Evolutionary conservation across 1,140 invertebrate genomes (phyloP), one percentile per base, ranked within the genome.

Genomic region (Panulirus ornatus): DNA sequence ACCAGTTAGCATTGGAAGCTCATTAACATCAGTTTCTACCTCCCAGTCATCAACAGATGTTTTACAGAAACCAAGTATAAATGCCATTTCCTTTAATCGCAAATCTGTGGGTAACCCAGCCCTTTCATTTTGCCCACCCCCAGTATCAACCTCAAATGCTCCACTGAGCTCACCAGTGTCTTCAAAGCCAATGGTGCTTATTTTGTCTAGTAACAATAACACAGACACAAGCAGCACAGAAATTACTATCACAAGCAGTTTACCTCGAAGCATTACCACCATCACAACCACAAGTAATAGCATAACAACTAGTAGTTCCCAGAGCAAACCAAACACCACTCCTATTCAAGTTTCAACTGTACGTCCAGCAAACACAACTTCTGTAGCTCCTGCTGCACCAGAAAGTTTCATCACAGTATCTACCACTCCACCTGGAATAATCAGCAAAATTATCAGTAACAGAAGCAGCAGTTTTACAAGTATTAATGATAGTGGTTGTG

Each of bases 61-160:
- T 5, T 30, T 40, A 8, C 88, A 89, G 81, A 89, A 84, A 58
- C 70, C 81, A 38, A 83, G 88, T 34, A 83, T 89, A 9, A 83
- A 89, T 58, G 44, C 88, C 27, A 89, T 89, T 27, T 83, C 88
- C 36, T 89, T 75, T 36, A 89, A 89, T 71, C 79, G 81, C 27
- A 89, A 84, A 76, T 84, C 88, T 30, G 88, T 89, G 19, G 88
- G 88, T 8, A 89, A 89, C 63, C 88, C 88, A 34, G 71, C 88
- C 19, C 79, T 89, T 22, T 76, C 88, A 27, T 89, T 89, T 36
- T 58, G 63, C 22, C 88, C 79, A 76, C 88, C 85, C 3, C 85
- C 87, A 40, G 44, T 38, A 9, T 27, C 87, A 47, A 38, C 76
- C 22, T 6, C 63, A 11, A 27, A 36, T 81, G 9, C 54, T 9